Conservation (phyloP, 2,797 vertebrate species). For the Melanotaenia maccullochi region DNA sequence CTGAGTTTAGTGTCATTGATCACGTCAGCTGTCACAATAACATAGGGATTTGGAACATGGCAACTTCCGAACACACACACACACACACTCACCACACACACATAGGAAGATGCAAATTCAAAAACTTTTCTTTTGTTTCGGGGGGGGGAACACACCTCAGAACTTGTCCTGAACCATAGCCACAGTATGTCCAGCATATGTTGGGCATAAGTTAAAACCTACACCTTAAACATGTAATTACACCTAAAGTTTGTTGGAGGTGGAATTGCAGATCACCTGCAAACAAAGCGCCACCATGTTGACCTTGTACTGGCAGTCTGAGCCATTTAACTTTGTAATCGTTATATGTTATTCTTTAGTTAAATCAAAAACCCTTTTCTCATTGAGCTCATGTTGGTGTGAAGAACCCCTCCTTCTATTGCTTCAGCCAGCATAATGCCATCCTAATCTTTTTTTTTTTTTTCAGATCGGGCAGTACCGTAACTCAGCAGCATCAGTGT, state of each 20-base stretch:
- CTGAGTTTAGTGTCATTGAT: conserved; percentile 55
- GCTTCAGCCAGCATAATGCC: neutral
- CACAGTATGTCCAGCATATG: neutral
- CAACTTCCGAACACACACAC: conserved; percentile 32
- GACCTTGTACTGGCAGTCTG: neutral
- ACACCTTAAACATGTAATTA: neutral
- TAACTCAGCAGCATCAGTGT: neutral
- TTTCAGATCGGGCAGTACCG: neutral
- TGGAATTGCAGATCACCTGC: too few species aligned
- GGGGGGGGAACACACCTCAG: too few species aligned
- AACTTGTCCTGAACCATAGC: neutral
- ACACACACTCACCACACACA: neutral
- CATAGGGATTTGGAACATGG: conserved; percentile 51
- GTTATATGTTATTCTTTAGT: neutral
- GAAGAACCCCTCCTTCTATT: neutral
- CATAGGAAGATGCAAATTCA: neutral
- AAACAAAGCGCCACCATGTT: neutral
- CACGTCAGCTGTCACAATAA: conserved; percentile 55
- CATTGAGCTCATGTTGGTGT: neutral
- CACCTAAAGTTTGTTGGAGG: too few species aligned
- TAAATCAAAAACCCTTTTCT: neutral
- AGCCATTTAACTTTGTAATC: neutral
- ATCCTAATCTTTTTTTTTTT: neutral
- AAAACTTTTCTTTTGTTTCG: neutral
- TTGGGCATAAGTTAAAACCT: neutral